Percentiles rank a stretch among this genome's conserved stretches.
phyloP scores from a whole-genome alignment of 2,113 vertebrate species.

The Cyprinodon tularosa region DNA sequence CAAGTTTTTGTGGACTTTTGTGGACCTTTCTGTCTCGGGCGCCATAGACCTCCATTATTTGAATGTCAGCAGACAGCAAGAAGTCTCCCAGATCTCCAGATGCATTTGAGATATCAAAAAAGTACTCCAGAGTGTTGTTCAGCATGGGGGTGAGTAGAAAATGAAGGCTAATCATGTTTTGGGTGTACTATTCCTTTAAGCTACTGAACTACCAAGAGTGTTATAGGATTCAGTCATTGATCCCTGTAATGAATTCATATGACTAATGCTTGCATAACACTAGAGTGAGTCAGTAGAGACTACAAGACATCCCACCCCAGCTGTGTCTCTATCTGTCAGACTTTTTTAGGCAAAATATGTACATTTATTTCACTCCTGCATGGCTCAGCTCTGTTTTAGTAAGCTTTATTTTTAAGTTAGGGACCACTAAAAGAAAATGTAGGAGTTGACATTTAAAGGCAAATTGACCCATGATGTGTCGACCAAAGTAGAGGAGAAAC shows the following conservation, averaged over 20 bases:
- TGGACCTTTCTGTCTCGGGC: too few species aligned
- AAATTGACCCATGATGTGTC: neutral
- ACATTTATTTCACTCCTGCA: neutral
- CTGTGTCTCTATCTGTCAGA: neutral
- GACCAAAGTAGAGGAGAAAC: neutral
- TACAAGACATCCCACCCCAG: neutral
- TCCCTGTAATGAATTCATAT: neutral
- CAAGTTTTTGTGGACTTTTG: too few species aligned
- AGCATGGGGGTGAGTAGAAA: too few species aligned
- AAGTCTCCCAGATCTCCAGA: too few species aligned
- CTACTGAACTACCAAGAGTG: neutral
- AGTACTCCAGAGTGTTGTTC: too few species aligned
- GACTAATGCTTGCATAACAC: conserved; percentile 2
- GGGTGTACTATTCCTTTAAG: too few species aligned
- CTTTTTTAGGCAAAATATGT: neutral
- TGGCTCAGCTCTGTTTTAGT: neutral
- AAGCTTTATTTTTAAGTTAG: neutral
- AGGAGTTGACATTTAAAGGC: neutral
- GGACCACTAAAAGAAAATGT: neutral
- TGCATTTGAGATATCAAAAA: too few species aligned
- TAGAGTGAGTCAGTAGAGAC: conserved; percentile 2
- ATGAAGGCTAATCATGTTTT: too few species aligned
- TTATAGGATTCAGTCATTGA: neutral
- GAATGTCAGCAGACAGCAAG: too few species aligned
- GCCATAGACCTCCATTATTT: too few species aligned